phyloP scores from a whole-genome alignment of 2,113 vertebrate species.

The Ursus arctos region DNA sequence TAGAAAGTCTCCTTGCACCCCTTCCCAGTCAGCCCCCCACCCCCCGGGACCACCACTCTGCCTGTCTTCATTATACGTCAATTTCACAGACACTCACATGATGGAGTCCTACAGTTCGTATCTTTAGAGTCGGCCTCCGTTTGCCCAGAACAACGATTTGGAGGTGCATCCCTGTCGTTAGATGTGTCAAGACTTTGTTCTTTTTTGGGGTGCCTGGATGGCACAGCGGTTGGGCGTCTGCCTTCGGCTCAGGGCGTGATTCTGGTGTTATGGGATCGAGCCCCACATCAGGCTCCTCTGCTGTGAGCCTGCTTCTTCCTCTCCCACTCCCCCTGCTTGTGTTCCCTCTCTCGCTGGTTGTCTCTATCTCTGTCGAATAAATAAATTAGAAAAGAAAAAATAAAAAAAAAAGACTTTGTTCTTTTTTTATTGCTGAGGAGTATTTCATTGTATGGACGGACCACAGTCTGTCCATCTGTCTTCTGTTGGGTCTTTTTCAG shows the following conservation, averaged over 20 bases:
- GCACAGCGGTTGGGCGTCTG: no score
- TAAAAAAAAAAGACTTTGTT: not conserved
- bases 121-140: not conserved
- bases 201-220: not conserved
- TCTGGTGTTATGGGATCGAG: no score
- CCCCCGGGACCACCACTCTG: not conserved
- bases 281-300: no score
- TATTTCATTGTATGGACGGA: not conserved
- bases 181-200: not conserved
- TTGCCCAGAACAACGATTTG: not conserved
- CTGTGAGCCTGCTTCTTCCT: no score
- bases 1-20: not conserved
- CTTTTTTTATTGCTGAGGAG: not conserved
- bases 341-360: no score
- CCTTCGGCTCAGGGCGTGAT: no score
- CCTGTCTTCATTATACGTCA: not conserved
- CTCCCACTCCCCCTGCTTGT: no score
- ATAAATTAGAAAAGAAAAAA: no score
- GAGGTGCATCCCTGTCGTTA: not conserved
- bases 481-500: not conserved
- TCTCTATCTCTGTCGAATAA: no score
- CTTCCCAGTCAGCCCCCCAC: not conserved
- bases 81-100: not conserved
- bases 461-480: not conserved
- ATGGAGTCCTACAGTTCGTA: not conserved